A percentile compares a stretch with the other conserved stretches of the same genome.
Conservation (phyloP, 2,888 invertebrate species). For the Drosophila mettleri region DNA sequence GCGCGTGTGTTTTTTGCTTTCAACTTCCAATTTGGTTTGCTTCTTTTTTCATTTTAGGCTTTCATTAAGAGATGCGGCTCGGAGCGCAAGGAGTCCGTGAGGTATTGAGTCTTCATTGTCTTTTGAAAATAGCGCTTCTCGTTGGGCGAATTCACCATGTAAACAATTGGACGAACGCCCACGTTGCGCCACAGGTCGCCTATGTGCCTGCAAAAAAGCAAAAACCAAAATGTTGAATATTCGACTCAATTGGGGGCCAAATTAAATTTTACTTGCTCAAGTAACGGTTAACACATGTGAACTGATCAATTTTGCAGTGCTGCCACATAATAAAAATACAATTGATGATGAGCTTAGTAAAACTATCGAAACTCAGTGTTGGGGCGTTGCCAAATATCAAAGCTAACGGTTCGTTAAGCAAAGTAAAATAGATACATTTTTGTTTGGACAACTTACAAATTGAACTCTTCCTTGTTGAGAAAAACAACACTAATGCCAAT, state of each 20-base stretch:
- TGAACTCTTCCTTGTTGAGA: slow-evolving; percentile 85
- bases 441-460: slow-evolving; percentile 77
- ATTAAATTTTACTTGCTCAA: not conserved
- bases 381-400: not conserved
- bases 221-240: slow-evolving; percentile 8
- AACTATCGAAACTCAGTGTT: not conserved
- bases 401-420: not conserved
- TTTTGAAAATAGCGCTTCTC: slow-evolving; percentile 85
- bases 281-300: not conserved
- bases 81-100: slow-evolving; percentile 85
- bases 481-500: slow-evolving; percentile 85
- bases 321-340: not conserved
- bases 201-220: slow-evolving; percentile 78
- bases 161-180: slow-evolving; percentile 85
- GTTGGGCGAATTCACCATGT: slow-evolving; percentile 85
- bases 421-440: not conserved
- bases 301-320: not conserved
- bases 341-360: not conserved
- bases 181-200: slow-evolving; percentile 85
- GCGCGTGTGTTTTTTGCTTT: slow-evolving; percentile 26
- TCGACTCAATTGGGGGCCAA: not conserved
- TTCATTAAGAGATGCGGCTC: slow-evolving; percentile 84
- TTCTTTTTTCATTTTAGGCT: slow-evolving; percentile 70
- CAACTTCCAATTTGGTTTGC: not conserved
- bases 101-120: slow-evolving; percentile 85